A percentile compares a stretch with the other conserved stretches of the same genome.
These are phyloP conservation scores for Ichneumoninae sp. DNA, from an alignment of 2,888 invertebrate genomes.

Conservation along the genomic window DNA sequence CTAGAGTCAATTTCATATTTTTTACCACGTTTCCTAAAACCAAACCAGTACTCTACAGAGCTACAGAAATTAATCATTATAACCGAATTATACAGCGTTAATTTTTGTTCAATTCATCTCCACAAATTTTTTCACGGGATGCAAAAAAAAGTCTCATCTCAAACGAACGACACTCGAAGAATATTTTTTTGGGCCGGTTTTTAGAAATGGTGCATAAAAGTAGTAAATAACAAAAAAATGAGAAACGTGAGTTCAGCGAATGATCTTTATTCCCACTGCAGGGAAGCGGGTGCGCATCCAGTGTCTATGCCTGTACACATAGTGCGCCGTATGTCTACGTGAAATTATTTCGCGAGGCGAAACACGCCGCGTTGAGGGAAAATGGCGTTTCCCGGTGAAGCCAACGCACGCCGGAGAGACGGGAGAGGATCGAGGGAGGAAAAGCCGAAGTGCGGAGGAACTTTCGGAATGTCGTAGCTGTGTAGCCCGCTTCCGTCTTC, in stretches of 20 bases:
- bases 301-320: neutral
- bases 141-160: neutral
- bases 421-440: neutral
- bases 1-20: too few relatives aligned
- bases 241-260: neutral
- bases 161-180: neutral
- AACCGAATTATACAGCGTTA: neutral
- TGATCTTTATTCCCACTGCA: neutral
- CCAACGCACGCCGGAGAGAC: slow-evolving; percentile 1
- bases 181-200: neutral
- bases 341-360: slow-evolving; percentile 35
- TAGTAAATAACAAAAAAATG: neutral
- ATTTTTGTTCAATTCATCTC: neutral
- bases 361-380: slow-evolving; percentile 6
- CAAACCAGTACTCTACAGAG: too few relatives aligned
- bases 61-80: neutral
- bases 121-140: neutral
- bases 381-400: neutral
- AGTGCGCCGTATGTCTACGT: slow-evolving; percentile 1
- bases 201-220: neutral
- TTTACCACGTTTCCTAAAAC: neutral
- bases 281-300: neutral
- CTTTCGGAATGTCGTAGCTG: slow-evolving; percentile 41
- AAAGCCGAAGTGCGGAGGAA: slow-evolving; percentile 44
- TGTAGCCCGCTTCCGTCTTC: slow-evolving; percentile 27